Evolutionary conservation across 2,888 invertebrate species (phyloP).

Genomic region (Emmelina monodactyla): DNA sequence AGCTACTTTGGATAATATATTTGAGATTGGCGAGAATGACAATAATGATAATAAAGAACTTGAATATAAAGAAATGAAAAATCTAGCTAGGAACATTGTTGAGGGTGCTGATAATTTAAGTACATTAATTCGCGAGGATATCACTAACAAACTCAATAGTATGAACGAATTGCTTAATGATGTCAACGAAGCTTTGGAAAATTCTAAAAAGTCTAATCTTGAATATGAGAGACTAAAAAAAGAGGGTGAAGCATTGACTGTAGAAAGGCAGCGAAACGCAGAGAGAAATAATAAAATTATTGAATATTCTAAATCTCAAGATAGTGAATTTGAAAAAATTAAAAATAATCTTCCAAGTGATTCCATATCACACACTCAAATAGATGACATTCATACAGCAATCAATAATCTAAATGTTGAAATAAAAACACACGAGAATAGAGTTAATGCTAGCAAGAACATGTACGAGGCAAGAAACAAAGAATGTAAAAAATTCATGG

Average conservation of each 20-base stretch:
- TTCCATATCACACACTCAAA: constrained; percentile 32
- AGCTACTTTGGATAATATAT: constrained; percentile 33
- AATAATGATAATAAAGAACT: constrained; percentile 34
- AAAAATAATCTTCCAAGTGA: constrained; percentile 9
- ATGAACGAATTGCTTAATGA: constrained; percentile 56
- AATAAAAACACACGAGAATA: constrained; percentile 39
- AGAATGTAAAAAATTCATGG: constrained; percentile 46
- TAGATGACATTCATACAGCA: constrained; percentile 43
- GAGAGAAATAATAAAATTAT: constrained; percentile 12
- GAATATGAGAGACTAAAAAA: constrained; percentile 42
- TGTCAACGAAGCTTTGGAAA: constrained; percentile 50
- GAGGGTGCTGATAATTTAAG: constrained; percentile 52
- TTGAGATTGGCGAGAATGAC: constrained; percentile 27
- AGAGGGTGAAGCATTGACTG: constrained; percentile 24
- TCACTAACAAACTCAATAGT: constrained; percentile 53
- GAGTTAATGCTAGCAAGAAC: constrained; percentile 38
- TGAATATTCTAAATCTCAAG: constrained; percentile 1
- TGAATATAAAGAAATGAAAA: constrained; percentile 50
- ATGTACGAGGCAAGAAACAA: constrained; percentile 39
- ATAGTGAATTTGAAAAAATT: not conserved
- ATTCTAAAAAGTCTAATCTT: constrained; percentile 44
- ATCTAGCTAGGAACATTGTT: constrained; percentile 43
- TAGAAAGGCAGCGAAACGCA: constrained; percentile 13
- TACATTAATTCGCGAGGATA: constrained; percentile 51
- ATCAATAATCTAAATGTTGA: constrained; percentile 43